Evolutionary conservation across 92 coral and sea anemone genomes (phyloP).

Genomic region (Scolanthus callimorphus): DNA sequence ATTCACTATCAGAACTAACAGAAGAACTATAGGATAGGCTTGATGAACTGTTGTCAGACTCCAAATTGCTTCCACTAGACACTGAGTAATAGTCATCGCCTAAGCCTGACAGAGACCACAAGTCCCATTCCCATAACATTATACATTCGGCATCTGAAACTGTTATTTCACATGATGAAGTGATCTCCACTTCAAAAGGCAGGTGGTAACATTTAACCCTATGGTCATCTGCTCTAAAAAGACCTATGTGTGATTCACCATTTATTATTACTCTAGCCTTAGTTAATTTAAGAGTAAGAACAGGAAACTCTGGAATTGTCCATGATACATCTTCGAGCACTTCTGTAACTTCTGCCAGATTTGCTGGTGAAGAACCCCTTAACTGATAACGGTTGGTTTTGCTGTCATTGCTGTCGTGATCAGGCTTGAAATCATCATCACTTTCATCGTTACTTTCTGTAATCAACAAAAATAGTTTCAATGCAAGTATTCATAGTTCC

Average conservation of each 20-base stretch:
- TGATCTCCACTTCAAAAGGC: neutral
- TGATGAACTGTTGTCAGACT: neutral
- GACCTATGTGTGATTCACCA: neutral
- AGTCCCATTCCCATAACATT: neutral
- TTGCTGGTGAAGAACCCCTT: no score
- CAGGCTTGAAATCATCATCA: no score
- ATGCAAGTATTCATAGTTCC: no score
- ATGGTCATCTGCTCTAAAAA: neutral
- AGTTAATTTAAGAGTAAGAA: neutral
- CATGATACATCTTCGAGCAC: neutral
- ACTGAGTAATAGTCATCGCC: neutral
- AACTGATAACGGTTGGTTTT: no score
- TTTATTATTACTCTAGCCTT: neutral
- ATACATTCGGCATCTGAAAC: neutral
- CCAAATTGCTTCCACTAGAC: neutral
- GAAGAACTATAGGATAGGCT: neutral
- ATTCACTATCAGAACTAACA: neutral
- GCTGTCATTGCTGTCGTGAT: no score
- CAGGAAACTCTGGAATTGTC: neutral
- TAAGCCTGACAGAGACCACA: neutral
- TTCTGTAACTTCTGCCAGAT: neutral
- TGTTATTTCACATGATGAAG: neutral
- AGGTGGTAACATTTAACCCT: neutral
- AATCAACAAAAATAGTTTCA: no score
- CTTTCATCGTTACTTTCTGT: no score